Percentiles rank a stretch among this genome's conserved stretches.
phyloP scores from a whole-genome alignment of 1,140 invertebrate genomes.

The Hestina assimilis region DNA sequence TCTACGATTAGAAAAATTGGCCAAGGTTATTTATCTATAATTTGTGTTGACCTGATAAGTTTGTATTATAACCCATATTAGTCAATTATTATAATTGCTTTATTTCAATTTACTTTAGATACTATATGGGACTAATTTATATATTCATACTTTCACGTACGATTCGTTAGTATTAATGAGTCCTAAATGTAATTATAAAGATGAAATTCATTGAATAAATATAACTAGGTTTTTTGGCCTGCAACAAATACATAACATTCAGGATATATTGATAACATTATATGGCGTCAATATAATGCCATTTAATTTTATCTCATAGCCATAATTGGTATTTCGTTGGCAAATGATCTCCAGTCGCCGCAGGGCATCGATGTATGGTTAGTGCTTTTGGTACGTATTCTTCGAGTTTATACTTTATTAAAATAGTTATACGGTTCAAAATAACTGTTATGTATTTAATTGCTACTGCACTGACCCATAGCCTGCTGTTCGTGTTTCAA shows the following conservation, averaged over 20 bases:
- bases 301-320: slow-evolving; percentile 1
- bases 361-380: slow-evolving; percentile 7
- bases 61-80: too few relatives aligned
- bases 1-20: neutral
- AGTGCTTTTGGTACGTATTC: neutral
- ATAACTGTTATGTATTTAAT: neutral
- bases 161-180: too few relatives aligned
- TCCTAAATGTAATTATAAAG: too few relatives aligned
- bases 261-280: neutral
- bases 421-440: neutral
- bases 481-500: neutral
- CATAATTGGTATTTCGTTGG: slow-evolving; percentile 6
- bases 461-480: neutral
- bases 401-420: neutral
- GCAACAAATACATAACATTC: neutral
- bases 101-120: too few relatives aligned
- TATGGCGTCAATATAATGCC: neutral
- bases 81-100: too few relatives aligned
- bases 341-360: slow-evolving; percentile 10
- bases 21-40: neutral
- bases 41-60: too few relatives aligned
- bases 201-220: too few relatives aligned
- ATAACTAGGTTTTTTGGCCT: too few relatives aligned
- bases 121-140: too few relatives aligned
- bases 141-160: too few relatives aligned